Conservation (phyloP, 1,140 invertebrate species). For the Drosophila ambigua region DNA sequence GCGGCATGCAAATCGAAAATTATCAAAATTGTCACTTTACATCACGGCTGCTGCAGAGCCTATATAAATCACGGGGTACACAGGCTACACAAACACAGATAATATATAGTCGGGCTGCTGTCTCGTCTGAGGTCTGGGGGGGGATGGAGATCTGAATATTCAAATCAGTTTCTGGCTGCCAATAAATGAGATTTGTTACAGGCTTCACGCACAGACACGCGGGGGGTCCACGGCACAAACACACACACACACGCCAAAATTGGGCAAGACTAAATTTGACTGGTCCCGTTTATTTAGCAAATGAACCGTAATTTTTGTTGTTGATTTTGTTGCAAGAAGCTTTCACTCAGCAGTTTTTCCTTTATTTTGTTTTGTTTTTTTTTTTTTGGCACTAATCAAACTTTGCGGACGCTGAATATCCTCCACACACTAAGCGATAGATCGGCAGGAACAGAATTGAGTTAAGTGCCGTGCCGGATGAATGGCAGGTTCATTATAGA, state of each 20-base stretch:
- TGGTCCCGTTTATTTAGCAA: conserved; percentile 48
- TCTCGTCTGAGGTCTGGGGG: conserved; percentile 9
- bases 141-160: conserved; percentile 53
- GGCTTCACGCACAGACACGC: conserved; percentile 22
- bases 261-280: conserved; percentile 5
- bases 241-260: conserved; percentile 5
- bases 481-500: conserved; percentile 39
- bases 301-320: conserved; percentile 51
- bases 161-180: conserved; percentile 62
- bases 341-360: conserved; percentile 5
- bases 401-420: conserved; percentile 3
- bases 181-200: conserved; percentile 58
- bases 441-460: conserved; percentile 24
- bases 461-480: conserved; percentile 28
- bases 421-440: conserved; percentile 5
- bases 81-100: conserved; percentile 21
- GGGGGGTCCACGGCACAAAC: neutral
- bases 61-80: conserved; percentile 63
- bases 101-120: conserved; percentile 41
- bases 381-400: conserved; percentile 32
- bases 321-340: conserved; percentile 23
- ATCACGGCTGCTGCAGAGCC: conserved; percentile 58
- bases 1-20: conserved; percentile 78
- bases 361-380: neutral
- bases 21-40: conserved; percentile 74